These are phyloP conservation scores for Peromyscus attwateri DNA, from an alignment of 2,797 vertebrate species.

Conservation along the genomic window DNA sequence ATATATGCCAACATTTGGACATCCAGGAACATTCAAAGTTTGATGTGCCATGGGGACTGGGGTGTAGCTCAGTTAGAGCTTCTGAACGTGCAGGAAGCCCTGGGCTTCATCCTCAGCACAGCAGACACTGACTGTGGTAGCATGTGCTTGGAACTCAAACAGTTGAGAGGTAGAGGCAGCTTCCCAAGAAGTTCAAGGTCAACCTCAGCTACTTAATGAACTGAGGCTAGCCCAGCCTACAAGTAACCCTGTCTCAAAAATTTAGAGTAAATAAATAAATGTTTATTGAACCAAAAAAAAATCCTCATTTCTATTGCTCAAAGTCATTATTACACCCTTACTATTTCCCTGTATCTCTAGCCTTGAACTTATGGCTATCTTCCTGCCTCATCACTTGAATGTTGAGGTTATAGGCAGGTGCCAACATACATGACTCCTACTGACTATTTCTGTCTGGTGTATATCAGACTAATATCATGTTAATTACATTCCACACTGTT, in stretches of 20 bases:
- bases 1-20: neutral
- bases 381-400: neutral
- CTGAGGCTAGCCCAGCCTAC: neutral
- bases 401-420: neutral
- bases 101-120: neutral
- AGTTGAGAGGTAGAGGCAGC: neutral
- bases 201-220: neutral
- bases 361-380: neutral
- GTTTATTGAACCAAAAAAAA: neutral
- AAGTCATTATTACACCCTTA: neutral
- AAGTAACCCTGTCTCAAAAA: too few species aligned
- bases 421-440: neutral
- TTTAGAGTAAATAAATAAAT: neutral
- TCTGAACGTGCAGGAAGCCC: neutral
- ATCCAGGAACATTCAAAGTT: neutral
- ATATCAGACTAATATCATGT: neutral
- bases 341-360: neutral
- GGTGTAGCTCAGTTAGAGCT: neutral
- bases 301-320: neutral
- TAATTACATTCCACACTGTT: too few species aligned
- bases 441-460: neutral
- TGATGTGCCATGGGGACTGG: neutral
- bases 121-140: neutral
- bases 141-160: neutral
- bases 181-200: neutral